Base-by-base conservation (phyloP, 2,797 vertebrate genomes). In the Clarias laeviceps region DNA sequence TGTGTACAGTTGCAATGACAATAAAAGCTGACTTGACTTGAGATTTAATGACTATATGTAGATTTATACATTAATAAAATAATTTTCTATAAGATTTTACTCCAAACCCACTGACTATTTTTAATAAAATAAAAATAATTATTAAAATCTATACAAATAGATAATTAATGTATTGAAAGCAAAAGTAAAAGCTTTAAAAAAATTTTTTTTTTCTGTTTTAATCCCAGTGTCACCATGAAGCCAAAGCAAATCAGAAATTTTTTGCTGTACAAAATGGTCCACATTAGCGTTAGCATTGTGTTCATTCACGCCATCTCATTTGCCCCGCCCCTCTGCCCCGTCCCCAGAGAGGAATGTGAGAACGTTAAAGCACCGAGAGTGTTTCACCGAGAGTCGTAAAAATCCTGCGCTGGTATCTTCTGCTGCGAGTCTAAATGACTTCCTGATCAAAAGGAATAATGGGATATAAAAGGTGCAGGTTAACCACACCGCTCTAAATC, bases 401-500 rank as follows among this genome's bases (percentile, higher is more conserved):
- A 72, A 6, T 11, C 40, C 20, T 50, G 12, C 24, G 14, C 70
- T 27, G 2, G 6, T 9, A 7, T 56, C 72, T 74, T 29, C n/a
- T 54, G 18, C 54, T 34, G 0, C 14, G 80, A 57, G 65, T 29
- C 3, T 5, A 70, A 56, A 69, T 82, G 4, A 70, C 56, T 32
- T 45, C 64, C 50, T 27, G 65, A 82, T 82, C n/a, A 82, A 82
- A 82, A 59, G 66, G n/a, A 82, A 57, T 68, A 68, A 54, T 54
- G 45, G 20, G 34, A 29, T 70, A 70, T 69, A 70, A 70, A 37
- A 70, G 27, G 65, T 70, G 80, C 24, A 69, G 80, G 80, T 82
- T 68, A 68, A 81, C 4, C 64, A 29, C 34, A 29, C n/a, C n/a
- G 17, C 72, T 74, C 15, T 29, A 74, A 74, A 74, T 56, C 80